Conservation (phyloP, 2,888 invertebrate species). For the Cheiracanthium punctorium region DNA sequence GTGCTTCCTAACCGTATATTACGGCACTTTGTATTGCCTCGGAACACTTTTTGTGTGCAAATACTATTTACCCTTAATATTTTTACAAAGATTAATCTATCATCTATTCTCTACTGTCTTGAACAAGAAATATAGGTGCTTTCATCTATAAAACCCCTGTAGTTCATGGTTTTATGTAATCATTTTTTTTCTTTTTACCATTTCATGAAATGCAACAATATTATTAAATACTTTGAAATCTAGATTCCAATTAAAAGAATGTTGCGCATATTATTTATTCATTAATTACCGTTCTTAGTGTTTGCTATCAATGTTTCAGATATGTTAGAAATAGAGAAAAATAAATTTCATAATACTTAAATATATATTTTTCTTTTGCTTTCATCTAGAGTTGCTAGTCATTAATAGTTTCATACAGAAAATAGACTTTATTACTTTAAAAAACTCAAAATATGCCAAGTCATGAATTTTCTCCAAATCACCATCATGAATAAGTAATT, state of each 20-base stretch:
- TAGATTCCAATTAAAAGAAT: neutral
- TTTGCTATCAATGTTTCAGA: slow-evolving; percentile 6
- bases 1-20: slow-evolving; percentile 59
- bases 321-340: slow-evolving; percentile 3
- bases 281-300: slow-evolving; percentile 8
- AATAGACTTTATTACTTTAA: neutral
- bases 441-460: neutral
- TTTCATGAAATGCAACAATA: neutral
- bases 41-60: slow-evolving; percentile 23
- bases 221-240: slow-evolving; percentile 1
- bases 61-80: slow-evolving; percentile 10
- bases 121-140: slow-evolving; percentile 5
- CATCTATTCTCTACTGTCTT: slow-evolving; percentile 6
- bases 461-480: neutral
- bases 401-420: neutral
- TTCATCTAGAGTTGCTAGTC: neutral
- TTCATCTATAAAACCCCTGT: neutral
- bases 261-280: slow-evolving; percentile 6
- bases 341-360: neutral
- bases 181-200: neutral
- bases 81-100: slow-evolving; percentile 23
- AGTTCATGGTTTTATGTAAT: slow-evolving; percentile 10
- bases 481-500: neutral
- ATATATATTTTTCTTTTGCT: slow-evolving; percentile 4
- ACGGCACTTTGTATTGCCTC: slow-evolving; percentile 59